A percentile compares a stretch with the other conserved stretches of the same genome.
These are phyloP conservation scores for Euthynnus affinis DNA, from an alignment of 2,797 vertebrate species.

Conservation along the genomic window DNA sequence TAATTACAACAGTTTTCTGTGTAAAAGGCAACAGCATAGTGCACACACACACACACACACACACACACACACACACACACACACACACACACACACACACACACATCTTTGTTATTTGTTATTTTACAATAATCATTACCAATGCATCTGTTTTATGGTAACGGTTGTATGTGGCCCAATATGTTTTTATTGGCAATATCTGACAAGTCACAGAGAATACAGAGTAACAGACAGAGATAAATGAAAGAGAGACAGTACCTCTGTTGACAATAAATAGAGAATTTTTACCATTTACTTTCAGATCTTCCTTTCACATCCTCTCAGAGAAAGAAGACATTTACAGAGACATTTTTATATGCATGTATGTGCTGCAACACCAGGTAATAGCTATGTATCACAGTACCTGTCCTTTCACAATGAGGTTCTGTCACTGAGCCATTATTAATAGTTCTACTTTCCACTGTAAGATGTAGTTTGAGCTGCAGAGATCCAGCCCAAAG, in stretches of 20 bases:
- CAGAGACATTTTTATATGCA: neutral
- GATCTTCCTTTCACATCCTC: neutral
- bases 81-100: neutral
- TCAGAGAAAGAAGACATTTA: conserved; percentile 1
- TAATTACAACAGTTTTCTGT: conserved; percentile 25
- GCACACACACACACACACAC: neutral
- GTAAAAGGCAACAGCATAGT: neutral
- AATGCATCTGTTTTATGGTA: too few species aligned
- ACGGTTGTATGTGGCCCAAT: too few species aligned
- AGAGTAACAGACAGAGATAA: neutral
- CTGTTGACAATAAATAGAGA: conserved; percentile 9
- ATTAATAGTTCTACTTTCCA: conserved; percentile 15
- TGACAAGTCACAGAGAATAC: conserved; percentile 12
- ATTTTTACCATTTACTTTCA: conserved; percentile 5
- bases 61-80: neutral
- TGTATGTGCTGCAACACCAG: neutral
- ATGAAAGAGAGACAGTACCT: neutral
- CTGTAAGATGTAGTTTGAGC: conserved; percentile 24
- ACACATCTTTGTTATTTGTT: too few species aligned
- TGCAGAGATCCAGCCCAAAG: neutral
- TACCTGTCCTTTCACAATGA: conserved; percentile 4
- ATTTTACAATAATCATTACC: too few species aligned
- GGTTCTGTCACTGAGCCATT: conserved; percentile 13
- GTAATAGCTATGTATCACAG: neutral
- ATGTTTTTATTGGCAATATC: neutral